These are phyloP conservation scores for Hyphantria cunea DNA, from an alignment of 1,140 invertebrate genomes.

Conservation along the genomic window DNA sequence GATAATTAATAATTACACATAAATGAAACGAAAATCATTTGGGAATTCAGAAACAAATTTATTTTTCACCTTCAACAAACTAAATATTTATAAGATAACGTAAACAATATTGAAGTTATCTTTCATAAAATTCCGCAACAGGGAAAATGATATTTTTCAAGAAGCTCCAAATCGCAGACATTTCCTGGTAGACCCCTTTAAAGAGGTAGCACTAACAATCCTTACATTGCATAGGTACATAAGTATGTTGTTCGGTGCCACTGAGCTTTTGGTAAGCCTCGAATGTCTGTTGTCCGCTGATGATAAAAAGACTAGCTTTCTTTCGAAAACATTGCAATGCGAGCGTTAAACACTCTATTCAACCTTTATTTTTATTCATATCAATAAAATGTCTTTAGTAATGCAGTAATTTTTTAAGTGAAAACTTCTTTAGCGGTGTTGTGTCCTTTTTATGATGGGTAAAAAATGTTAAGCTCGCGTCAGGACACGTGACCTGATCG, in stretches of 20 bases:
- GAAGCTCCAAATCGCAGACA: constrained; percentile 35
- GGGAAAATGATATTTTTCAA: constrained; percentile 47
- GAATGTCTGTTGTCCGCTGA: constrained; percentile 62
- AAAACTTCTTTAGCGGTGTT: no score
- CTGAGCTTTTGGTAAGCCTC: constrained; percentile 57
- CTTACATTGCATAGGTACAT: constrained; percentile 38
- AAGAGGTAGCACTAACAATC: constrained; percentile 38
- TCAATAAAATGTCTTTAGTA: constrained; percentile 34
- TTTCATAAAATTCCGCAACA: constrained; percentile 29
- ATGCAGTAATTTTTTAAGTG: no score
- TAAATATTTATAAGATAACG: constrained; percentile 30
- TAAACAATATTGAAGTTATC: constrained; percentile 28
- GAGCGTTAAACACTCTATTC: constrained; percentile 29
- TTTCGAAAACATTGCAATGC: constrained; percentile 44
- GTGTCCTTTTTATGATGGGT: no score
- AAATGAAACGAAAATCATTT: no score
- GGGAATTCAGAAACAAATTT: no score
- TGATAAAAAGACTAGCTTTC: constrained; percentile 68
- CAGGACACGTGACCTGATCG: no score
- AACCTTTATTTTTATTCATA: constrained; percentile 32
- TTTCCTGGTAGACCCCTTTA: constrained; percentile 41
- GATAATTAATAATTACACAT: no score
- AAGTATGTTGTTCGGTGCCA: constrained; percentile 40
- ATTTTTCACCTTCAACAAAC: constrained; percentile 6
- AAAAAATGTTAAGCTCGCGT: no score